Percentiles rank a stretch among this genome's conserved stretches.
These are phyloP conservation scores for Macrophya alboannulata DNA, from an alignment of 2,888 invertebrate genomes.

Conservation along the genomic window DNA sequence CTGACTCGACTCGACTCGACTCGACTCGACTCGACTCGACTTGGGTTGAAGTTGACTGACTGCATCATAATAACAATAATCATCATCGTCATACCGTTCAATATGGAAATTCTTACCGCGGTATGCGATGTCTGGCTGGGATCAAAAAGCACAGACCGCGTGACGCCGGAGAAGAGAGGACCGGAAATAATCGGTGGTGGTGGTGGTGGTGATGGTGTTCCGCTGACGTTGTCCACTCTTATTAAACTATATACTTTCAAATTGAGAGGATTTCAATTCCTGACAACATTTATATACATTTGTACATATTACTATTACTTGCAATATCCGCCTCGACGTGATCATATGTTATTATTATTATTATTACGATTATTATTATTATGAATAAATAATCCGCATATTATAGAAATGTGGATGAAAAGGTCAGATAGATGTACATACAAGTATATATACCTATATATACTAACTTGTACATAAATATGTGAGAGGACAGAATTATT, in stretches of 20 bases:
- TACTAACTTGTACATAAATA: background rate
- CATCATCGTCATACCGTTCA: background rate
- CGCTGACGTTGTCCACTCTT: background rate
- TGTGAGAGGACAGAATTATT: slow-evolving; percentile 3
- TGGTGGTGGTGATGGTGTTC: too few species aligned
- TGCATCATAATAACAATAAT: background rate
- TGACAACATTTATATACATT: background rate
- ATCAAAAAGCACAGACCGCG: slow-evolving; percentile 25
- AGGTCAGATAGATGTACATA: slow-evolving; percentile 18
- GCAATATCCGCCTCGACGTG: too few species aligned
- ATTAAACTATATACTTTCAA: slow-evolving; percentile 17
- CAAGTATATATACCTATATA: background rate
- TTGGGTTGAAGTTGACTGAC: too few species aligned
- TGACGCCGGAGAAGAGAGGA: slow-evolving; percentile 17
- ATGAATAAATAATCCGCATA: slow-evolving; percentile 3
- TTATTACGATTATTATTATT: background rate
- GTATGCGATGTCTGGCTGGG: background rate
- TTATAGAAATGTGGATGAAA: background rate
- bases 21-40: too few species aligned
- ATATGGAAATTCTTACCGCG: slow-evolving; percentile 25
- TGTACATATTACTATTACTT: background rate
- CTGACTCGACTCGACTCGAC: too few species aligned
- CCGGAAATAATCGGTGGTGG: slow-evolving; percentile 21
- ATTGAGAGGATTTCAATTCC: background rate
- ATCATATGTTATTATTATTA: background rate